These are phyloP conservation scores for Caprella mutica DNA, from an alignment of 2,888 invertebrate genomes.

Conservation along the genomic window DNA sequence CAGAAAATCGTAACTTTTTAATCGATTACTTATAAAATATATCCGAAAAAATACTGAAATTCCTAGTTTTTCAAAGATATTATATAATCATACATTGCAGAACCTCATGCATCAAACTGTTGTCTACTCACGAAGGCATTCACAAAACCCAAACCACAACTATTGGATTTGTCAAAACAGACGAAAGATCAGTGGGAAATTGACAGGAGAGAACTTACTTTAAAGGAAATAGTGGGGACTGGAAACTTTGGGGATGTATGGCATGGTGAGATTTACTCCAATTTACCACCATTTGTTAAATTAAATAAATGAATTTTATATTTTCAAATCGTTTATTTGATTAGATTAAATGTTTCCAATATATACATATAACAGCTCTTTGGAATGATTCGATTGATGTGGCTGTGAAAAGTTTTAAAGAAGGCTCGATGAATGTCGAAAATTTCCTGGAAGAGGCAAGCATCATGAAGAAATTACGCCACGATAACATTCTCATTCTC, in stretches of 20 bases:
- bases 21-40: no score
- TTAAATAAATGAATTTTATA: no score
- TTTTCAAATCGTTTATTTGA: no score
- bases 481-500: slow-evolving; percentile 80
- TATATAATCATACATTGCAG: no score
- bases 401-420: slow-evolving; percentile 89
- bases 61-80: no score
- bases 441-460: slow-evolving; percentile 95
- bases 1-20: no score
- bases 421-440: slow-evolving; percentile 92
- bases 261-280: slow-evolving; percentile 60
- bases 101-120: no score
- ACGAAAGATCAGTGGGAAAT: slow-evolving; percentile 95
- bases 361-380: no score
- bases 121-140: no score
- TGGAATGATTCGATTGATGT: slow-evolving; percentile 64
- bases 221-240: slow-evolving; percentile 75
- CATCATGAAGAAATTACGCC: slow-evolving; percentile 95
- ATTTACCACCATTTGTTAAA: no score
- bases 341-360: no score
- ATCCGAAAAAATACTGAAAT: no score
- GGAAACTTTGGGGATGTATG: slow-evolving; percentile 97
- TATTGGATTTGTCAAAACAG: slow-evolving; percentile 91
- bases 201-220: slow-evolving; percentile 70
- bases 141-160: slow-evolving; percentile 86